These are phyloP conservation scores for Scaptodrosophila lebanonensis DNA, from an alignment of 1,140 invertebrate species.

Conservation along the genomic window DNA sequence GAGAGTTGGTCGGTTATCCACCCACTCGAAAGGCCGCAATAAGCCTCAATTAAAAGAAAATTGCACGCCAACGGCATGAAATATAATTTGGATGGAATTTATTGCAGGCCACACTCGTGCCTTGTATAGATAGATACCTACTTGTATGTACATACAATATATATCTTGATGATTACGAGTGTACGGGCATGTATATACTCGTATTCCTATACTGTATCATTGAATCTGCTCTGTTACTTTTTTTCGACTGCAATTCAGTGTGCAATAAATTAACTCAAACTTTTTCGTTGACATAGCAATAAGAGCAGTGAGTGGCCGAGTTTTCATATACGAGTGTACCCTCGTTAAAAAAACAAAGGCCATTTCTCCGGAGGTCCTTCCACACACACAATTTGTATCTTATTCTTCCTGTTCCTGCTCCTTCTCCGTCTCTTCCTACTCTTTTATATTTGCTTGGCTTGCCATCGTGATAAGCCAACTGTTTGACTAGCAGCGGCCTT, in stretches of 20 bases:
- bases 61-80: constrained; percentile 48
- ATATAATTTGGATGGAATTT: constrained; percentile 61
- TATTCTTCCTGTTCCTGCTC: too few species aligned
- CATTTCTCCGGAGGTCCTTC: too few species aligned
- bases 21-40: constrained; percentile 56
- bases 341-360: constrained; percentile 16
- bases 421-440: too few species aligned
- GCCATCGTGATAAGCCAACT: not conserved
- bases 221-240: constrained; percentile 15
- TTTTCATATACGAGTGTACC: too few species aligned
- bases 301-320: not conserved
- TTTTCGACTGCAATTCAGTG: constrained; percentile 45
- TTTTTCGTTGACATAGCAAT: constrained; percentile 52
- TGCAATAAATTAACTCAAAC: constrained; percentile 50
- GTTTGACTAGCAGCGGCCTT: too few species aligned
- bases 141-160: constrained; percentile 9
- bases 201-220: constrained; percentile 10
- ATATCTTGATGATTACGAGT: constrained; percentile 28
- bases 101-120: constrained; percentile 54
- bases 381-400: too few species aligned
- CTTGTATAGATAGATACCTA: not conserved
- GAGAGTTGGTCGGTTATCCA: constrained; percentile 16
- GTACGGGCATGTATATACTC: constrained; percentile 15
- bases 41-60: constrained; percentile 68
- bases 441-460: constrained; percentile 6